Percentiles rank a stretch among this genome's conserved stretches.
Evolutionary conservation across 1,140 invertebrate genomes (phyloP).

Genomic region (Leguminivora glycinivorella): DNA sequence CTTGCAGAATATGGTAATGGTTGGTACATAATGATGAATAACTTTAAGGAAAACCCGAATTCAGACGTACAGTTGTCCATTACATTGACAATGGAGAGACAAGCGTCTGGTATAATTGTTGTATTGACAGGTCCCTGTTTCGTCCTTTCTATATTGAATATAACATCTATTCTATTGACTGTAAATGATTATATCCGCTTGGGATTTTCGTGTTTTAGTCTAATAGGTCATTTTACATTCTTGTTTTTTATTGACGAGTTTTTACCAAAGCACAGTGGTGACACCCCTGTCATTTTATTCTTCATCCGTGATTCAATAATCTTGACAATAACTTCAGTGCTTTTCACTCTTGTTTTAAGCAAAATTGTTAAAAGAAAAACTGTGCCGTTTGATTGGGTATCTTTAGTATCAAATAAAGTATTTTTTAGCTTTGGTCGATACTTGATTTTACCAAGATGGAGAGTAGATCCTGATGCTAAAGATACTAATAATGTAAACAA

Average conservation of each 20-base stretch:
- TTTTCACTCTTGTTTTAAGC: not conserved
- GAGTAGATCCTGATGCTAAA: not conserved
- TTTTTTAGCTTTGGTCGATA: not conserved
- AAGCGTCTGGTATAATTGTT: not conserved
- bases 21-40: not conserved
- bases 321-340: not conserved
- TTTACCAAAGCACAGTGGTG: not conserved
- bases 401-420: not conserved
- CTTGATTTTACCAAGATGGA: constrained; percentile 3
- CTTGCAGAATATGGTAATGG: not conserved
- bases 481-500: not conserved
- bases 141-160: not conserved
- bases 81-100: not conserved
- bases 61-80: not conserved
- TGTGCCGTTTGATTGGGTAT: not conserved
- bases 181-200: not conserved
- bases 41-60: not conserved
- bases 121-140: not conserved
- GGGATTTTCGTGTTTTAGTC: not conserved
- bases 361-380: not conserved
- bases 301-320: not conserved
- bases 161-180: not conserved
- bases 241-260: not conserved
- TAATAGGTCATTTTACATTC: not conserved
- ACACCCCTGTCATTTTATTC: not conserved